Conservation (phyloP, 2,888 invertebrate genomes). For the Epinotia bilunana region DNA sequence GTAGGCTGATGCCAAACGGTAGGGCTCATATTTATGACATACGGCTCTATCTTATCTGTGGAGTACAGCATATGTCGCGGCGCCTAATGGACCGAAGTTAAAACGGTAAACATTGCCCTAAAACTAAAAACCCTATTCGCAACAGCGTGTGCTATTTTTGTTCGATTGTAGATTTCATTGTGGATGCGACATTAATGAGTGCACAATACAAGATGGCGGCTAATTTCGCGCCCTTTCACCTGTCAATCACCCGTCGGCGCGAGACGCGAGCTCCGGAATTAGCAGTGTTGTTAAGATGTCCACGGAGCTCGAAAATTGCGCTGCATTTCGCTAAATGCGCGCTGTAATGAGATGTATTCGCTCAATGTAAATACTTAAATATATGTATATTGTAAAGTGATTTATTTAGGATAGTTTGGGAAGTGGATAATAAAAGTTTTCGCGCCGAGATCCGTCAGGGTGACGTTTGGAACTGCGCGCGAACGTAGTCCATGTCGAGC, state of each 20-base stretch:
- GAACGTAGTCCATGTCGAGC: conserved; percentile 47
- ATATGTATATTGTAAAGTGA: conserved; percentile 30
- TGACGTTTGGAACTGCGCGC: conserved; percentile 64
- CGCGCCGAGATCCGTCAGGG: conserved; percentile 69
- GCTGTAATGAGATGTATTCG: conserved; percentile 45
- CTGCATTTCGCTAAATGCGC: conserved; percentile 60
- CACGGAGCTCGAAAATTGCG: conserved; percentile 65
- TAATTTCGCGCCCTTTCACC: conserved; percentile 82
- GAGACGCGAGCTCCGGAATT: conserved; percentile 63
- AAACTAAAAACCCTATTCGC: conserved; percentile 62
- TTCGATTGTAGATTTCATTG: conserved; percentile 50
- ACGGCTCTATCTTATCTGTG: conserved; percentile 83
- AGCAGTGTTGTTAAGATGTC: conserved; percentile 62
- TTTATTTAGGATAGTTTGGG: conserved; percentile 57
- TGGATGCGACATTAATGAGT: conserved; percentile 56
- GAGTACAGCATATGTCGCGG: conserved; percentile 77
- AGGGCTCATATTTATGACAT: conserved; percentile 79
- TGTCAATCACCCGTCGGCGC: conserved; percentile 77
- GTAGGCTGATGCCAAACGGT: conserved; percentile 80
- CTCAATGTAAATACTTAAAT: conserved; percentile 28
- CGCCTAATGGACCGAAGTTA: conserved; percentile 71
- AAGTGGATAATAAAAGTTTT: conserved; percentile 63
- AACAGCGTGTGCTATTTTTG: conserved; percentile 70
- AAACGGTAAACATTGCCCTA: conserved; percentile 70
- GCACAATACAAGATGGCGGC: conserved; percentile 55